Conservation (phyloP, 2,797 vertebrate species). For the Rhinogobio ventralis region DNA sequence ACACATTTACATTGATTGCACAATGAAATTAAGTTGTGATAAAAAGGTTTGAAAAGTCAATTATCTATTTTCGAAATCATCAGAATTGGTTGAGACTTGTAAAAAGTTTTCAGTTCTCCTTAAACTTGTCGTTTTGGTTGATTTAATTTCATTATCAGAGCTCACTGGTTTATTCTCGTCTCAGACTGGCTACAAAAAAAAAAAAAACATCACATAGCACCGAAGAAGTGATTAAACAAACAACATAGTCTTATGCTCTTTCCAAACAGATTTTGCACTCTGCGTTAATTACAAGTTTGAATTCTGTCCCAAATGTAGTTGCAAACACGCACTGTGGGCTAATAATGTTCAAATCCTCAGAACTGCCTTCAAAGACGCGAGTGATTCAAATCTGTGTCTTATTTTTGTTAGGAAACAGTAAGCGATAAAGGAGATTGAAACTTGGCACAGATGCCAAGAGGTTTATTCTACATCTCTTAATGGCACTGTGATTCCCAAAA, state of each 20-base stretch:
- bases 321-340: constrained; percentile 26
- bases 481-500: constrained; percentile 55
- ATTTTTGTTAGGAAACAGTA: constrained; percentile 48
- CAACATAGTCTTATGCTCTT: constrained; percentile 39
- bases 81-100: background rate
- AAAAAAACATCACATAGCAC: constrained; percentile 19
- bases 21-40: background rate
- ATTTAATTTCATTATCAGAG: constrained; percentile 42
- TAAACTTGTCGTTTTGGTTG: constrained; percentile 3
- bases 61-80: background rate
- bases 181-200: constrained; percentile 3
- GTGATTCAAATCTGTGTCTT: constrained; percentile 32
- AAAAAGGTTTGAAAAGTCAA: background rate
- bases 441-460: constrained; percentile 39
- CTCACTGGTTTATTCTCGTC: background rate
- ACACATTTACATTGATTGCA: background rate
- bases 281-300: constrained; percentile 54
- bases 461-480: constrained; percentile 51
- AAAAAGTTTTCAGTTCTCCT: background rate
- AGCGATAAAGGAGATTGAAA: constrained; percentile 26
- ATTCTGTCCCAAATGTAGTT: constrained; percentile 41
- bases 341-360: constrained; percentile 25
- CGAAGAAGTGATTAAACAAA: constrained; percentile 30
- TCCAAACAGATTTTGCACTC: background rate
- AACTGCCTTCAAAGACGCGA: constrained; percentile 30